Evolutionary conservation across 2,888 invertebrate genomes (phyloP), one percentile per base, ranked within the genome.

Genomic region (Andrena marginata): DNA sequence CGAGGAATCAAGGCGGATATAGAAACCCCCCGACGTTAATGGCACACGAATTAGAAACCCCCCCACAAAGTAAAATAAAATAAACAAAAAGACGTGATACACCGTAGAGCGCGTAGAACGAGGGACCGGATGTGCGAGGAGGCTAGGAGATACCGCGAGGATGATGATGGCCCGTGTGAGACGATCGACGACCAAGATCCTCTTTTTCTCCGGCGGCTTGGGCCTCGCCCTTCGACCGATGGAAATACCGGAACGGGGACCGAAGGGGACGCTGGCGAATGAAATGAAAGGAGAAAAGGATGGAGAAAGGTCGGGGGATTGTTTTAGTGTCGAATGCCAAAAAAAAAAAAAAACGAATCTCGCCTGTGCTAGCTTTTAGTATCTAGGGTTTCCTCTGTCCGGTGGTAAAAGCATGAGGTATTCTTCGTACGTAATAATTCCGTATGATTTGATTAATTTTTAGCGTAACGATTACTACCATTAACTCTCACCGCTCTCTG

Each of bases 321-420:
- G 65, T 67, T 80, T 73, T 80, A 70, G 81, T 74, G 80, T 81
- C 81, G 78, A 79, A 80, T 72, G 82, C 64, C 59, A 85, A 56
- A 29, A 42, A 62, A 78, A 70, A 29, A 65, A 77, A 75, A 49
- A 64, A 67, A 74, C 87, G 87, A 91, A 89, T 92, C 89, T 91
- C 92, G 93, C 93, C 92, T 92, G 80, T 80, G 92, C 93, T 92
- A 93, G 93, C 92, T 88, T 88, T 87, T 93, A 77, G 83, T 93
- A 92, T 91, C 91, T 93, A 93, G 92, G 93, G 92, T 92, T 87
- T 85, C 92, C 90, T 93, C 91, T 93, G 93, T 93, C 90, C 92
- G 93, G 91, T 93, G 93, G 93, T 93, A 92, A 90, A 92, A 92
- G 93, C 93, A 93, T 93, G 93, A 93, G 93, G 93, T 93, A 93